phyloP scores from a whole-genome alignment of 2,113 vertebrate species.

The Orthonyx spaldingii region DNA sequence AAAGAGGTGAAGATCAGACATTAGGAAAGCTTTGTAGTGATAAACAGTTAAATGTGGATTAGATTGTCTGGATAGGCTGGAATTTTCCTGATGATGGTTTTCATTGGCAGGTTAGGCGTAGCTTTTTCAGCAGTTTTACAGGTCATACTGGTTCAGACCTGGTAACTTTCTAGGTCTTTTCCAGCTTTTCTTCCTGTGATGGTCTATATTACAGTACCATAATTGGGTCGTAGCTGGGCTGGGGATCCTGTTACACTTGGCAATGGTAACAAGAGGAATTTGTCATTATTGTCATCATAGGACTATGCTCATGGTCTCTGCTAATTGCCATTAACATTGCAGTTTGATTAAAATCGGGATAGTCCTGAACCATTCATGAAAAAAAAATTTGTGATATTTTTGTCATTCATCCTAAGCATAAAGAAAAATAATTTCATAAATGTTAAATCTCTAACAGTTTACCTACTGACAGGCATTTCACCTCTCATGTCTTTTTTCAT shows the following conservation, averaged over 20 bases:
- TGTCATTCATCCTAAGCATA: neutral
- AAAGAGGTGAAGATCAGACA: neutral
- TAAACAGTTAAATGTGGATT: slow-evolving; percentile 28
- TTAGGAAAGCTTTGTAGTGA: slow-evolving; percentile 28
- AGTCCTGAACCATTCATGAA: neutral
- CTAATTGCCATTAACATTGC: neutral
- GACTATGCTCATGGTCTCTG: neutral
- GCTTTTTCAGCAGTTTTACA: slow-evolving; percentile 18
- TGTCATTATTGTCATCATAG: neutral
- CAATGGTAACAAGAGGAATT: neutral
- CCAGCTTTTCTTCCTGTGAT: neutral
- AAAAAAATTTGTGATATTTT: neutral
- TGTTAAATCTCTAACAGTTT: neutral
- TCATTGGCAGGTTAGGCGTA: neutral
- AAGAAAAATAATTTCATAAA: neutral
- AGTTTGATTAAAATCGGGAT: neutral
- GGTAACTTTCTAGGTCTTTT: neutral
- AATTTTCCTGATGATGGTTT: neutral
- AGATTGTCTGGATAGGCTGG: slow-evolving; percentile 19
- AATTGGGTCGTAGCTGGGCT: neutral
- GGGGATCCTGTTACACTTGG: neutral
- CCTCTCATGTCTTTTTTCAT: neutral
- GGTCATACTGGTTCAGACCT: neutral
- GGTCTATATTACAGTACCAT: neutral
- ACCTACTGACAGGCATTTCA: neutral